phyloP scores from a whole-genome alignment of 2,797 vertebrate genomes.

The Eulemur albifrons region DNA sequence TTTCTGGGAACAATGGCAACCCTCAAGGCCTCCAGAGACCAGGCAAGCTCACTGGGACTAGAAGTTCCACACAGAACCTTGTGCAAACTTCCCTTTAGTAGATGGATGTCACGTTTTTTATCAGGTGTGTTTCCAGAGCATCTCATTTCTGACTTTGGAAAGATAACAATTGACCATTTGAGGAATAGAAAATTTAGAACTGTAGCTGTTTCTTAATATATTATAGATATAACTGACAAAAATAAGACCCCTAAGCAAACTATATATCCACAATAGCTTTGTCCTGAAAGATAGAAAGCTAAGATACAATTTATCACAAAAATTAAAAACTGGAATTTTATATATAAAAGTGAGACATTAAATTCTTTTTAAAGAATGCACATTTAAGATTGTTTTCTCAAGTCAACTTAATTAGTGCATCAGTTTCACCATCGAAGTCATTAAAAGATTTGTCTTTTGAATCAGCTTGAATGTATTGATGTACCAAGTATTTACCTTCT shows the following conservation, averaged over 20 bases:
- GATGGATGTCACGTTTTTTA: background rate
- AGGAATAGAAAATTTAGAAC: background rate
- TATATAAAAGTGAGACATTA: background rate
- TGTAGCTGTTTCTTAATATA: background rate
- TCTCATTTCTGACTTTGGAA: background rate
- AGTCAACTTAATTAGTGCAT: background rate
- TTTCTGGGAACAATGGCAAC: background rate
- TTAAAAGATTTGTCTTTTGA: conserved; percentile 32
- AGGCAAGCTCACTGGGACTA: background rate
- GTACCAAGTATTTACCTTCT: background rate
- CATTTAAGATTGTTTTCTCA: background rate
- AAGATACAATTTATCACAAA: background rate
- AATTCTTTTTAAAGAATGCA: background rate
- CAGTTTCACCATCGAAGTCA: background rate
- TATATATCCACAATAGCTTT: background rate
- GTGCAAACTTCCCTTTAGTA: background rate
- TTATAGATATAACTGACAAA: background rate
- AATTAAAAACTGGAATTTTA: background rate
- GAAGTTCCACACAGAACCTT: background rate
- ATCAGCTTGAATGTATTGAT: background rate
- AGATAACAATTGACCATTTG: background rate
- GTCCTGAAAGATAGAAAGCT: background rate
- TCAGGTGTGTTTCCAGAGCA: background rate
- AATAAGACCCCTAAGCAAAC: background rate
- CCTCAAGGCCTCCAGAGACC: background rate